A percentile compares a stretch with the other conserved stretches of the same genome.
Conservation (phyloP, 2,797 vertebrate genomes). For the Staurois parvus region DNA sequence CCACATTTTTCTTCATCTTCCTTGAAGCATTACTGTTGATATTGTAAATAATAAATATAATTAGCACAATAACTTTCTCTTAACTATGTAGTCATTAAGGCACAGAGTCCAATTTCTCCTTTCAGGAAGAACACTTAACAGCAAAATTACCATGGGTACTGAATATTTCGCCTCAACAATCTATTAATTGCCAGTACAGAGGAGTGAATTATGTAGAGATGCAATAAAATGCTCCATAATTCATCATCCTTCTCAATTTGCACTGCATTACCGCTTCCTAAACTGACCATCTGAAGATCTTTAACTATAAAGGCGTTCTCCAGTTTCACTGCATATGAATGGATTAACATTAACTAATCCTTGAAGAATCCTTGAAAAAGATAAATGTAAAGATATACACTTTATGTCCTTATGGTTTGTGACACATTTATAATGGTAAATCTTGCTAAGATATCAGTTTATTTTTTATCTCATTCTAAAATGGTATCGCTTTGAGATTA, state of each 20-base stretch:
- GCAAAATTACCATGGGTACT: conserved; percentile 30
- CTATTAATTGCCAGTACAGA: conserved; percentile 26
- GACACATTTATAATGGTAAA: background rate
- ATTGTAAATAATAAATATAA: conserved; percentile 26
- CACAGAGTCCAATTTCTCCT: background rate
- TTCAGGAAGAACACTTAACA: conserved; percentile 2
- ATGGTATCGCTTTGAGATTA: too few relatives aligned
- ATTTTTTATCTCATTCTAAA: too few relatives aligned
- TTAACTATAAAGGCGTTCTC: background rate
- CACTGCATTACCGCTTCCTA: background rate
- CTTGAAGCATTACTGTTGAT: background rate
- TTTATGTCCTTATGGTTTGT: conserved; percentile 14
- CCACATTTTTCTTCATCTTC: background rate
- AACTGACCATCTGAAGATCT: background rate
- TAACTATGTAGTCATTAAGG: background rate
- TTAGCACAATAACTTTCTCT: conserved; percentile 11
- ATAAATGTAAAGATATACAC: conserved; percentile 18
- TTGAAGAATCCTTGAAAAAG: conserved; percentile 1
- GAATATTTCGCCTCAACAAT: conserved; percentile 27
- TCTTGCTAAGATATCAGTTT: background rate
- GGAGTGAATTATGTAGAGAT: background rate
- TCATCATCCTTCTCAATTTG: background rate
- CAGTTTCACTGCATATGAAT: background rate
- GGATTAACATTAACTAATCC: background rate
- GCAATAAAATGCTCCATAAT: background rate